phyloP scores from a whole-genome alignment of 92 coral and sea anemone genomes.

The Epizoanthus illoricatus region DNA sequence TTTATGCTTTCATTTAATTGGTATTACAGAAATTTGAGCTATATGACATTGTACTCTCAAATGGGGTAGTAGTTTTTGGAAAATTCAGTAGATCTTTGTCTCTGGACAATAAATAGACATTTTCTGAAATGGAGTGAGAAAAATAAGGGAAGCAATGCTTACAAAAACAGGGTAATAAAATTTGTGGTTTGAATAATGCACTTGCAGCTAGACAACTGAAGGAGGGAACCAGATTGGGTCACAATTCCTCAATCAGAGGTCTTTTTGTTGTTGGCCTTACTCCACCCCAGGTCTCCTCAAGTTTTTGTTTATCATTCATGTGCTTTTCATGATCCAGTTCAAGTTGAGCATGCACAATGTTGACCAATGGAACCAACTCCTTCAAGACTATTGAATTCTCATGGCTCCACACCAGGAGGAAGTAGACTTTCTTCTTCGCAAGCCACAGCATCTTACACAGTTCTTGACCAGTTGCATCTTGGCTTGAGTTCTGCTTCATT shows the following conservation, averaged over 20 bases:
- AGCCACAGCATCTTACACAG: constrained; percentile 71
- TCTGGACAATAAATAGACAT: too few relatives aligned
- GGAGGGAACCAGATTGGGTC: background rate
- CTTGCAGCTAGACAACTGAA: too few relatives aligned
- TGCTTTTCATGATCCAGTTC: constrained; percentile 44
- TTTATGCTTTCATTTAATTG: too few relatives aligned
- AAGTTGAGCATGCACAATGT: constrained; percentile 52
- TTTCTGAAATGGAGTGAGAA: too few relatives aligned
- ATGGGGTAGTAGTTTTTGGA: too few relatives aligned
- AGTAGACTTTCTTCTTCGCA: constrained; percentile 87
- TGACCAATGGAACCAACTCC: constrained; percentile 55
- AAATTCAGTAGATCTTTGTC: too few relatives aligned
- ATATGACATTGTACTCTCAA: too few relatives aligned
- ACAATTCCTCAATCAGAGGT: constrained; percentile 78
- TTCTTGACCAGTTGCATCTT: constrained; percentile 39
- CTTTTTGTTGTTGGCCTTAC: constrained; percentile 47
- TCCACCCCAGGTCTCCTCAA: constrained; percentile 63
- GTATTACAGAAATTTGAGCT: too few relatives aligned
- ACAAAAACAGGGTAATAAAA: too few relatives aligned
- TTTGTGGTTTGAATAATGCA: too few relatives aligned
- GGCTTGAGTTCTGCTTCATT: constrained; percentile 27
- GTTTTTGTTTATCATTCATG: constrained; percentile 57
- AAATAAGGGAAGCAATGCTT: too few relatives aligned
- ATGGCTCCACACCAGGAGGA: constrained; percentile 76
- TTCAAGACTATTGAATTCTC: constrained; percentile 49